Evolutionary conservation across 1,140 invertebrate species (phyloP).

Genomic region (Tetraneura akinire): DNA sequence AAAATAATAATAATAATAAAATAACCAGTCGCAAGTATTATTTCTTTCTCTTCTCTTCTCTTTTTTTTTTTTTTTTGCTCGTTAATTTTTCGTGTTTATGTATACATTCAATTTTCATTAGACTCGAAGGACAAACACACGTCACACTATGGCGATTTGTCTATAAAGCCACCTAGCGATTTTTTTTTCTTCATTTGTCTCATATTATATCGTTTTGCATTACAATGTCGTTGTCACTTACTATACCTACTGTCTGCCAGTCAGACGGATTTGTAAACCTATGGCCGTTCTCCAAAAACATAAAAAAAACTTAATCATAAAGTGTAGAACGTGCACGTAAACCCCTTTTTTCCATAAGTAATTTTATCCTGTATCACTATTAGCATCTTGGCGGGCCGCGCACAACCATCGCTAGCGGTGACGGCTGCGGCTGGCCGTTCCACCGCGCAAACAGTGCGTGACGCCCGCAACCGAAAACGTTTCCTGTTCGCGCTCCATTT

Average conservation of each 20-base stretch:
- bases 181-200: neutral
- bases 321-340: neutral
- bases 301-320: slow-evolving; percentile 18
- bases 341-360: neutral
- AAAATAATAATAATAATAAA: neutral
- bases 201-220: neutral
- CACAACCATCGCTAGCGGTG: neutral
- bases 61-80: neutral
- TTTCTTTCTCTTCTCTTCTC: neutral
- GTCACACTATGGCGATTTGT: neutral
- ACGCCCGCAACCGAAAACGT: slow-evolving; percentile 28
- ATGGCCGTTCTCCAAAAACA: slow-evolving; percentile 37
- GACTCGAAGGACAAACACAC: neutral
- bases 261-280: neutral
- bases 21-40: neutral
- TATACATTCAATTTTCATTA: slow-evolving; percentile 3
- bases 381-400: neutral
- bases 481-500: slow-evolving; percentile 45
- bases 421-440: neutral
- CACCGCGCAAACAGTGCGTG: slow-evolving; percentile 34
- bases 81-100: too few species aligned
- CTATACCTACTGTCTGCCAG: neutral
- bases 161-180: neutral
- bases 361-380: neutral
- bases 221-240: neutral